Evolutionary conservation across 2,113 vertebrate genomes (phyloP).

Genomic region (Cebidichthys violaceus): DNA sequence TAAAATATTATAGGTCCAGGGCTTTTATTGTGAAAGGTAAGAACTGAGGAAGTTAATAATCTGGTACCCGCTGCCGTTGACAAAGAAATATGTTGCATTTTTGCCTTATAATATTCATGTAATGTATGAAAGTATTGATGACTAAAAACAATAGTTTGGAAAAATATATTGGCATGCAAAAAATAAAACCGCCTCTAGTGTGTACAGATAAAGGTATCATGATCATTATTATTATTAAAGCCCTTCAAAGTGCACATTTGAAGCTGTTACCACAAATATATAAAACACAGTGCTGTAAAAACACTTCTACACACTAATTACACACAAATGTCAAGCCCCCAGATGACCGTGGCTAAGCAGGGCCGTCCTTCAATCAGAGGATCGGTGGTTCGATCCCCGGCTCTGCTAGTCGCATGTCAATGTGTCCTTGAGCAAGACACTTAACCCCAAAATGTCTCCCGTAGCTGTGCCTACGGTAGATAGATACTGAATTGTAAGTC

Average conservation of each 20-base stretch:
- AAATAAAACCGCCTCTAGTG: too few species aligned
- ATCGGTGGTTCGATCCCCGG: too few species aligned
- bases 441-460: too few species aligned
- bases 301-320: slow-evolving; percentile 7
- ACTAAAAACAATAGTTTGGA: not conserved
- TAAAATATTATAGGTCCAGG: not conserved
- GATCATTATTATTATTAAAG: not conserved
- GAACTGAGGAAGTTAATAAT: not conserved
- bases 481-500: too few species aligned
- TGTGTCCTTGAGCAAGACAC: too few species aligned
- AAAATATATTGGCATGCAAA: not conserved
- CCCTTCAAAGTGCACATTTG: not conserved
- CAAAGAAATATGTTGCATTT: not conserved
- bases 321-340: not conserved
- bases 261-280: slow-evolving; percentile 10
- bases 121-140: not conserved
- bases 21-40: not conserved
- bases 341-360: too few species aligned
- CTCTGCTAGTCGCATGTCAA: too few species aligned
- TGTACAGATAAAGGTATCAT: too few species aligned
- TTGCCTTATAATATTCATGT: not conserved
- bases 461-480: too few species aligned
- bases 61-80: not conserved
- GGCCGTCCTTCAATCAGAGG: too few species aligned
- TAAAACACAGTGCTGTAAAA: not conserved